A percentile compares a stretch with the other conserved stretches of the same genome.
phyloP scores from a whole-genome alignment of 2,797 vertebrate species.

The Orientallactaga sibirica region DNA sequence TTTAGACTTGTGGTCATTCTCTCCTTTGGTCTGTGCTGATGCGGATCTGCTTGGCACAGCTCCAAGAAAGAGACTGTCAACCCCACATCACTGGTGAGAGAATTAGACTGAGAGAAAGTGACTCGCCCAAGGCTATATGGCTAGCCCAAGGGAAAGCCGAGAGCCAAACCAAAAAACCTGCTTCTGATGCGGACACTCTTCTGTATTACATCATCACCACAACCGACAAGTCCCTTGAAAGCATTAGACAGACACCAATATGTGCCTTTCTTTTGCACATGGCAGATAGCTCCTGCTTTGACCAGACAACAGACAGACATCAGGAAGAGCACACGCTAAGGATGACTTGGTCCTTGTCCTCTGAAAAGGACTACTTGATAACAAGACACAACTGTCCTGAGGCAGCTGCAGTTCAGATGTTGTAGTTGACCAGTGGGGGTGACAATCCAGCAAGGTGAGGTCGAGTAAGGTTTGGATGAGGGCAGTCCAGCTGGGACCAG shows the following conservation, averaged over 20 bases:
- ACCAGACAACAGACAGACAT: neutral
- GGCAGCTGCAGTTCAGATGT: neutral
- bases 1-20: too few species aligned
- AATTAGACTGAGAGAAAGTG: conserved; percentile 34
- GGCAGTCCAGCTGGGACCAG: neutral
- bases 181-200: neutral
- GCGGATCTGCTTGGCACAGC: neutral
- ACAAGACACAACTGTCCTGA: neutral
- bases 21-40: neutral
- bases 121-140: neutral
- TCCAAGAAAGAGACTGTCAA: neutral
- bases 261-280: neutral
- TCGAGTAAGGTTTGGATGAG: neutral
- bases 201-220: neutral
- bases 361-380: neutral
- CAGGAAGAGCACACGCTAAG: neutral
- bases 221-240: neutral
- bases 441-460: neutral
- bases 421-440: neutral
- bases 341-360: neutral
- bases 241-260: neutral
- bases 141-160: neutral
- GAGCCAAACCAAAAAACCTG: neutral
- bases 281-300: neutral
- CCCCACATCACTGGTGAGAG: conserved; percentile 12